Base-by-base conservation (phyloP, 2,113 vertebrate genomes). In the Orientallactaga bullata region DNA sequence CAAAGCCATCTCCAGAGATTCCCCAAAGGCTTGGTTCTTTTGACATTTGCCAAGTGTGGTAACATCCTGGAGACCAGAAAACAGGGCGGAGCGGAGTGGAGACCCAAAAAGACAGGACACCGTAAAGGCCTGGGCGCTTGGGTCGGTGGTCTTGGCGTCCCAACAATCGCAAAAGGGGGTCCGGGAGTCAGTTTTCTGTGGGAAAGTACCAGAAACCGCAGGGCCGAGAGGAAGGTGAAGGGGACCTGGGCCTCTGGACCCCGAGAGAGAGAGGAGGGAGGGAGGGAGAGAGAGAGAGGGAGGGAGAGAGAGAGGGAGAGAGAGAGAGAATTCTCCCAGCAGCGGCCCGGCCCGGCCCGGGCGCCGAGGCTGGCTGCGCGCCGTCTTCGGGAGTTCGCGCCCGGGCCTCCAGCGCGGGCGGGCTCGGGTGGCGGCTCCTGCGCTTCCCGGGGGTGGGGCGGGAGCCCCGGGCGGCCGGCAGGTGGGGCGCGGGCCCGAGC, bases 401-500 rank as follows among this genome's bases (percentile, higher is more conserved):
- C 9, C 0, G n/a, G 88, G 76, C 79, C 37, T 0, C 73, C 12
- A 15, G 7, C 71, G 4, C 7, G 89, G 51, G 12, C 42, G 42
- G 42, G 42, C 42, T 47, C 42, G 23, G 42, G 68, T 1, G 90
- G 85, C 63, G 79, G 71, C 61, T 76, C 32, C 0, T n/a, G 92
- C n/a, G 79, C 6, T 55, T 60, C 95, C 90, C 55, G 23, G 55
- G 77, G 35, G 2, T 0, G 2, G 90, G 95, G 91, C 87, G 74
- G 86, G 79, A 63, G 74, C 79, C 66, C n/a, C 16, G 68, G 37
- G 39, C 63, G 18, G 91, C 91, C 89, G 94, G 98, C 97, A 98
- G 98, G 98, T 98, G 98, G 97, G 95, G 95, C 95, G 97, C 51
- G 65, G 89, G 37, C 76, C 78, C 0, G 86, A 85, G 91, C 96